phyloP scores from a whole-genome alignment of 2,113 vertebrate species.

The Plestiodon gilberti region DNA sequence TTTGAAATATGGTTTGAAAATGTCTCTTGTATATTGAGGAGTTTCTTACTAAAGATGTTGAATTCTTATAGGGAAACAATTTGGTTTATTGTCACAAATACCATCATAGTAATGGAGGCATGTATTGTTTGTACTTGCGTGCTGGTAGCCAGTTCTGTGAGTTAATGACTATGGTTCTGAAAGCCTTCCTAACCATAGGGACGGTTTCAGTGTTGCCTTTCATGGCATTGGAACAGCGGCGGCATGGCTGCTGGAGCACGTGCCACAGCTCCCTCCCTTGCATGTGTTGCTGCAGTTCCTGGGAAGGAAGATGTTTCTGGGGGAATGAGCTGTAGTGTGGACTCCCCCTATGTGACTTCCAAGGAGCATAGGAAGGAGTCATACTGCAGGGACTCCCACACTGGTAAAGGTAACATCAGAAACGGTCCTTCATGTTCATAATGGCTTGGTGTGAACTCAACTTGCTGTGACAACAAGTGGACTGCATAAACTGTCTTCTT shows the following conservation, averaged over 20 bases:
- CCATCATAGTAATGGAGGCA: fast-evolving
- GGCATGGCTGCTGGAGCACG: too few relatives aligned
- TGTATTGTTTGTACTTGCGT: not conserved
- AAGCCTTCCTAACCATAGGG: not conserved
- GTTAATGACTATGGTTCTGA: not conserved
- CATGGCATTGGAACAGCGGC: too few relatives aligned
- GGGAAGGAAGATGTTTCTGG: not conserved
- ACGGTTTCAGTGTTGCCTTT: too few relatives aligned
- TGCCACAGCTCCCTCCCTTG: not conserved
- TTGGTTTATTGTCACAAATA: not conserved
- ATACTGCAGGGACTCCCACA: not conserved
- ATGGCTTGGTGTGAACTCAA: not conserved
- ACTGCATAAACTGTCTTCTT: not conserved
- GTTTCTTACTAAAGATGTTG: not conserved
- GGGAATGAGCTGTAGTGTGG: not conserved
- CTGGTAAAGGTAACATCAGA: not conserved
- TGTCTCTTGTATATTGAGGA: not conserved
- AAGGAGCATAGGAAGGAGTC: not conserved
- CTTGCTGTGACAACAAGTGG: not conserved
- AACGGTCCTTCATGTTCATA: not conserved
- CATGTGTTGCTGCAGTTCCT: not conserved
- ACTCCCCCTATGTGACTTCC: not conserved
- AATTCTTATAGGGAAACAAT: not conserved
- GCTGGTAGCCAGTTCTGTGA: not conserved
- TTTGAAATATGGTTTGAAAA: not conserved